Conservation (phyloP, 2,113 vertebrate genomes). For the Phylloscopus whistleri region DNA sequence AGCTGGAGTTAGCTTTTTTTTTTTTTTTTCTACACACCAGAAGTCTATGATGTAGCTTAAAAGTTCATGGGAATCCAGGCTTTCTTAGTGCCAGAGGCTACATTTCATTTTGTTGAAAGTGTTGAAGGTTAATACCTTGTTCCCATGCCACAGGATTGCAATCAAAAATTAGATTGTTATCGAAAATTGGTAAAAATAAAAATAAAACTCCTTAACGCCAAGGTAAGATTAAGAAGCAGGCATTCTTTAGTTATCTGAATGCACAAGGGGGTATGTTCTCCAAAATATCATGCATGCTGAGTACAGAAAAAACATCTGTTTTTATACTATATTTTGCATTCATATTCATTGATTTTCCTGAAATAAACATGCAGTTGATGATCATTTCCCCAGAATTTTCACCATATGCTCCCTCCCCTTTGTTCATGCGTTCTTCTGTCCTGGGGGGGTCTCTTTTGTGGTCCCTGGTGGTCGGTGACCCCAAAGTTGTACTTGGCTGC, state of each 20-base stretch:
- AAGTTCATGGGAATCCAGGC: neutral
- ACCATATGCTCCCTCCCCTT: neutral
- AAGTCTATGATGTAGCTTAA: neutral
- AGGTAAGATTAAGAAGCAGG: neutral
- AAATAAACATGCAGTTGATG: neutral
- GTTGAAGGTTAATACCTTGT: neutral
- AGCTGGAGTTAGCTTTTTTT: neutral
- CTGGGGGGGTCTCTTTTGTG: neutral
- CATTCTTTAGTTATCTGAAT: neutral
- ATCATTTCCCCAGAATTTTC: neutral
- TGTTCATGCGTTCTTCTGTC: fast-evolving
- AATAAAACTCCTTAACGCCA: neutral
- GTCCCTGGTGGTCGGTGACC: fast-evolving
- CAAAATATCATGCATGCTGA: neutral
- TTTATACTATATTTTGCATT: neutral
- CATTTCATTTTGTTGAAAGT: neutral
- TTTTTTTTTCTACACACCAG: neutral
- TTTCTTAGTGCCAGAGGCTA: neutral
- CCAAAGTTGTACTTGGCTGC: neutral
- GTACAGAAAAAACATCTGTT: neutral
- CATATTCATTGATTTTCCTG: neutral
- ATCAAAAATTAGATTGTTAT: neutral
- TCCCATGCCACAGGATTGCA: neutral
- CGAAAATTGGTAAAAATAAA: neutral
- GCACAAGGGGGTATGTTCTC: fast-evolving